These are phyloP conservation scores for Formica aserva DNA, from an alignment of 2,888 invertebrate genomes.

Conservation along the genomic window DNA sequence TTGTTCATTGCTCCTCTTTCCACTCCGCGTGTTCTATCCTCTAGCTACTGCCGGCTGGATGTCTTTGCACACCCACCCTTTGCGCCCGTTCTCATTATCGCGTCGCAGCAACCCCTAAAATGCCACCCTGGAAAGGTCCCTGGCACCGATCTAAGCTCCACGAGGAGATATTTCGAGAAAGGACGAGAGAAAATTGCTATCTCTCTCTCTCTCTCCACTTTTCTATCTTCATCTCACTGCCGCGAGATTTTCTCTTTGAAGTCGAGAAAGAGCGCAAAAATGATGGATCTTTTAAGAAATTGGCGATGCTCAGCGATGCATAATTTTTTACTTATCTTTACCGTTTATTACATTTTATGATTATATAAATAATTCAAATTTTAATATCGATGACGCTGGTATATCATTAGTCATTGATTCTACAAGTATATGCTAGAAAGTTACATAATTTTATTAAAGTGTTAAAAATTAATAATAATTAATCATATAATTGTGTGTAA, in stretches of 20 bases:
- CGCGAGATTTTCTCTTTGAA: slow-evolving; percentile 68
- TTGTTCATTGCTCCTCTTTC: slow-evolving; percentile 65
- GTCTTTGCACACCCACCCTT: slow-evolving; percentile 83
- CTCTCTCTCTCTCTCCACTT: slow-evolving; percentile 62
- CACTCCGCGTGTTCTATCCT: slow-evolving; percentile 69
- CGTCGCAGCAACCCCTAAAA: slow-evolving; percentile 84
- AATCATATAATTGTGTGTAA: not conserved
- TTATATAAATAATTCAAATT: slow-evolving; percentile 16
- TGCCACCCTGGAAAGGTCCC: slow-evolving; percentile 82
- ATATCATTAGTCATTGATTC: not conserved
- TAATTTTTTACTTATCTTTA: slow-evolving; percentile 25
- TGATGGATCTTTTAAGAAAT: slow-evolving; percentile 55
- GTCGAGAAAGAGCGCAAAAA: slow-evolving; percentile 62
- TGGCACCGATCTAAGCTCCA: slow-evolving; percentile 78
- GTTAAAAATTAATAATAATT: slow-evolving; percentile 8
- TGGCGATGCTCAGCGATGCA: slow-evolving; percentile 34
- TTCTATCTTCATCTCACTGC: slow-evolving; percentile 62
- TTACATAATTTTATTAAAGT: not conserved
- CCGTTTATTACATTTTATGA: slow-evolving; percentile 6
- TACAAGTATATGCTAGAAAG: not conserved
- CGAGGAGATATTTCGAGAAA: slow-evolving; percentile 77
- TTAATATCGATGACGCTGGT: not conserved
- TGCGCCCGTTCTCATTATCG: slow-evolving; percentile 85
- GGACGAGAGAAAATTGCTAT: slow-evolving; percentile 75
- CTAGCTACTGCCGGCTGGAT: slow-evolving; percentile 80